Evolutionary conservation across 2,113 vertebrate genomes (phyloP), one percentile per base, ranked within the genome.

Genomic region (Morone saxatilis): DNA sequence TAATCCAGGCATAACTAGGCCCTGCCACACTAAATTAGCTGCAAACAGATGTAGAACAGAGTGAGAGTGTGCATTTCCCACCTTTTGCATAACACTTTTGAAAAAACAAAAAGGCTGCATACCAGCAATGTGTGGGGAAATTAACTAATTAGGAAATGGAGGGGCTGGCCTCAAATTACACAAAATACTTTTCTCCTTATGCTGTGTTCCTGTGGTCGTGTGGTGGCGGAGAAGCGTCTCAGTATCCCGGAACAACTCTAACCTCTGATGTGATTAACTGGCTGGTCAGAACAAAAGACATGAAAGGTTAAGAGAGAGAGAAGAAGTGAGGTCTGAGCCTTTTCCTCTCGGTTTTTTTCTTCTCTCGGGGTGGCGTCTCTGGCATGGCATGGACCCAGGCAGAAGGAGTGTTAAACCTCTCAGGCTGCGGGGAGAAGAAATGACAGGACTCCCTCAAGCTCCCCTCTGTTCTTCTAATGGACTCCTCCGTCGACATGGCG

Each of bases 401-500:
- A 67, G 71, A 75, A 89, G 89, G 94, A 94, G 94, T 95, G 91
- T 95, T 96, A 95, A 96, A 96, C 92, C 92, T 96, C 95, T 96
- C 94, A 94, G 95, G 90, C 88, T 94, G 94, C 88, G 94, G 94
- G 94, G 94, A 92, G 87, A 92, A 92, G 94, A 93, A 17, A 40
- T 93, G 95, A 95, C 95, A 59, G 94, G 96, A 91, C 86, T 95
- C 96, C 96, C 95, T 96, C 94, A 97, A 95, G 94, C 92, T 87
- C 91, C 95, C 95, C 96, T 97, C 96, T 97, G 96, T 97, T 95
- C 95, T 88, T 94, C 94, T 95, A 95, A 96, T 96, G 96, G 96
- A 96, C 95, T 94, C 93, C 93, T 96, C 95, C 86, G 94, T 94
- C 88, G 90, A 88, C 96, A 95, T 81, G 95, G 96, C 92, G 69